phyloP scores from a whole-genome alignment of 1,140 invertebrate genomes.

The Penaeus japonicus region DNA sequence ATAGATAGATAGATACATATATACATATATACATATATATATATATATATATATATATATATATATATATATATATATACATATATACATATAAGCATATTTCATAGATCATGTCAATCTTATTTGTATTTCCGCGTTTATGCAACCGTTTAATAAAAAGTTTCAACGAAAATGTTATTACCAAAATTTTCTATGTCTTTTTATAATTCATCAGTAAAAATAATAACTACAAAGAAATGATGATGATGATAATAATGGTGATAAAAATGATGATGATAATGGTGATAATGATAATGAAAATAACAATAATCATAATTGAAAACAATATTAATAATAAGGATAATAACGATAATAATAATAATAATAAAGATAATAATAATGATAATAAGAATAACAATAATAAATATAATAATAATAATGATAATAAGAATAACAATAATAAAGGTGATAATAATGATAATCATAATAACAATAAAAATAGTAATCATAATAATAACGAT shows the following conservation, averaged over 20 bases:
- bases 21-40: not conserved
- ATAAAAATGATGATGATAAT: not conserved
- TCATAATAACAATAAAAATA: too few species aligned
- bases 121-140: too few species aligned
- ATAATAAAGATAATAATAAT: not conserved
- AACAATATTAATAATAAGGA: not conserved
- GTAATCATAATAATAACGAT: too few species aligned
- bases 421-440: not conserved
- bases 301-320: too few species aligned
- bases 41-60: not conserved
- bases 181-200: not conserved
- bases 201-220: too few species aligned
- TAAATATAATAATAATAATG: not conserved
- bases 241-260: not conserved
- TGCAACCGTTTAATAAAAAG: too few species aligned
- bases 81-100: slow-evolving; percentile 33
- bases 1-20: not conserved
- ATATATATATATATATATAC: slow-evolving; percentile 36
- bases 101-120: slow-evolving; percentile 27
- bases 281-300: not conserved
- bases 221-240: not conserved
- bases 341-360: not conserved
- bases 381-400: not conserved
- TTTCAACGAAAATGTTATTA: too few species aligned
- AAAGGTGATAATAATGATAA: not conserved